Evolutionary conservation across 2,797 vertebrate species (phyloP), one percentile per base, ranked within the genome.

Genomic region (Sorex maritimensis): DNA sequence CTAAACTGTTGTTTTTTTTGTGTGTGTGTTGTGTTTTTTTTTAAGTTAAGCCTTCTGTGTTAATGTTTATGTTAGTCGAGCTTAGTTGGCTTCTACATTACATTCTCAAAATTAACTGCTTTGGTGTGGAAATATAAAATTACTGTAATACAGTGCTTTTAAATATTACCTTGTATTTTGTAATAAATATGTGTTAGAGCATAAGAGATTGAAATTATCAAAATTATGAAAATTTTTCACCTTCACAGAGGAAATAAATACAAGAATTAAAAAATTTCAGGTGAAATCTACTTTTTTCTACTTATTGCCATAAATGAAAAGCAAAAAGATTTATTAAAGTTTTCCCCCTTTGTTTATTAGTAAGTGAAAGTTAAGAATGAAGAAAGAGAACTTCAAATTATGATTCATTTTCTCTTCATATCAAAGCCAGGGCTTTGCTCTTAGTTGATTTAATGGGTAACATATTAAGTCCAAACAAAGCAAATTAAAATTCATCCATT

Each of bases 401-500:
- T 11, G 86, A 72, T 73, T 24, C 7, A 83, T 83, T 79, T 49
- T 81, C 38, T 13, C 9, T 23, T 82, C 30, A 15, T 41, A 63
- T 79, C 49, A 82, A 88, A 91, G 41, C 13, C 73, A 71, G 86
- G 21, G 46, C 71, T 69, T 88, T 55, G 72, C 11, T 93, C 41
- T 73, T 41, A 79, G 8, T 68, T 92, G 88, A 63, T 85, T 86
- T 83, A 81, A 85, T 46, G 81, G 38, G 52, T 92, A 96, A 71
- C 67, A 79, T 77, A 61, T 71, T 81, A 94, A 69, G 49, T 92
- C 63, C 92, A 94, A 94, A 86, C 41, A 88, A 77, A 81, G 72
- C 6, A 92, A 80, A 91, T 89, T 95, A 74, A 94, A 92, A 52
- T 52, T 52, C 49, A 94, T 77, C 28, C n/a, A 88, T 93, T 74